phyloP scores from a whole-genome alignment of 1,140 invertebrate species.

The Cydia amplana region DNA sequence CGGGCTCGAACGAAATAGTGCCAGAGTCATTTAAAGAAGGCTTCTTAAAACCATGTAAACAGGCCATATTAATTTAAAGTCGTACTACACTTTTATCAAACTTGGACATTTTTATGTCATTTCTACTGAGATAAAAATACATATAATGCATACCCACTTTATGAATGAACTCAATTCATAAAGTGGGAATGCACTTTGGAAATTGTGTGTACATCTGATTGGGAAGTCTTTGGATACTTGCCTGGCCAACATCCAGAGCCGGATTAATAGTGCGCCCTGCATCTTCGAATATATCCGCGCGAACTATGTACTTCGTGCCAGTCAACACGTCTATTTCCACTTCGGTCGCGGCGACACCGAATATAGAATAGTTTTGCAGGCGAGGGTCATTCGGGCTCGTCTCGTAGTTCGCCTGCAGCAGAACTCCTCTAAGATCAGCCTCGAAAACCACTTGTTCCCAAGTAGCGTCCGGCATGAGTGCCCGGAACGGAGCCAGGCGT shows the following conservation, averaged over 20 bases:
- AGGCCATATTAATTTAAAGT: too few species aligned
- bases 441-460: constrained; percentile 83
- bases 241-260: constrained; percentile 88
- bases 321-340: constrained; percentile 48
- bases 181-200: too few species aligned
- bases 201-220: too few species aligned
- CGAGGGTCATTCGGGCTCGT: constrained; percentile 42
- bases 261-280: constrained; percentile 86
- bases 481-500: constrained; percentile 82
- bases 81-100: too few species aligned
- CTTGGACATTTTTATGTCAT: too few species aligned
- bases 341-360: constrained; percentile 42
- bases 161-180: too few species aligned
- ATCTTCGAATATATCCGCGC: constrained; percentile 85
- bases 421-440: constrained; percentile 60
- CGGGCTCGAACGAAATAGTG: too few species aligned
- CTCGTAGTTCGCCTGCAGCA: constrained; percentile 43
- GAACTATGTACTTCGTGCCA: constrained; percentile 45
- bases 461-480: constrained; percentile 78
- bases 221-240: constrained; percentile 39
- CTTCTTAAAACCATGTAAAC: too few species aligned
- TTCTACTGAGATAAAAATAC: too few species aligned
- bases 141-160: too few species aligned
- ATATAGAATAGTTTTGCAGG: constrained; percentile 40
- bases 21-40: too few species aligned